Conservation (phyloP, 2,113 vertebrate genomes). For the Corythornis cristatus region DNA sequence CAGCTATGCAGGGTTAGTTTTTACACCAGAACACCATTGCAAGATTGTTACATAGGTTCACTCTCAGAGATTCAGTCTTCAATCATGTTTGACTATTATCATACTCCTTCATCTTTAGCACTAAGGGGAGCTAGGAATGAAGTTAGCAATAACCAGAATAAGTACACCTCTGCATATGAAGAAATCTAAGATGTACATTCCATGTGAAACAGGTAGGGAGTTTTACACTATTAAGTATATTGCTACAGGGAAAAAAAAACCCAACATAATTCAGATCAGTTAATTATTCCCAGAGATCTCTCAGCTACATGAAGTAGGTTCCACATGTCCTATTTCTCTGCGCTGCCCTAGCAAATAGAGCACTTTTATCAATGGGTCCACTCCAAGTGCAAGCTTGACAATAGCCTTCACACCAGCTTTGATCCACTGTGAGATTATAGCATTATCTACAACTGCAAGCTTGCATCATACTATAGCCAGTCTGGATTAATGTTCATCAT, state of each 20-base stretch:
- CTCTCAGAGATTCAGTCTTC: not conserved
- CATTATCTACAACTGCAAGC: not conserved
- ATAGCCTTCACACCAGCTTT: not conserved
- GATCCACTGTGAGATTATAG: not conserved
- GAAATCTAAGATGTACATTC: not conserved
- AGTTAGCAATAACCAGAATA: not conserved
- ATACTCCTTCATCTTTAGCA: not conserved
- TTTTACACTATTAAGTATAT: not conserved
- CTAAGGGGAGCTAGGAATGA: not conserved
- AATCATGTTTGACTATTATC: not conserved
- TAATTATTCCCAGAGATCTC: not conserved
- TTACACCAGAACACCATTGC: not conserved
- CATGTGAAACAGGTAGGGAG: not conserved
- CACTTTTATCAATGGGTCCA: not conserved
- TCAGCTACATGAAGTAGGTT: not conserved
- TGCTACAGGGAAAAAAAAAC: not conserved
- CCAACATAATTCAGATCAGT: not conserved
- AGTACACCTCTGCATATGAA: not conserved
- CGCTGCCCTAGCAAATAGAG: not conserved
- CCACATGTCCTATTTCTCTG: accelerated
- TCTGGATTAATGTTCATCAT: not conserved
- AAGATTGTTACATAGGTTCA: not conserved
- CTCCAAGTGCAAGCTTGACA: not conserved
- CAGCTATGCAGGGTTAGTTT: not conserved
- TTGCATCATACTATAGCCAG: not conserved